These are phyloP conservation scores for pig (Sus scrofa) DNA, from an alignment of 2,113 vertebrate genomes.

Conservation along the genomic window T2T-Sscrofa CM000816.6:62106501-62107000, in stretches of 20 bases:
- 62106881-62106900: background rate
- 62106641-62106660: background rate
- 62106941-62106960: background rate
- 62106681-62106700: background rate
- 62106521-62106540: constrained; percentile 6
- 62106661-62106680: background rate
- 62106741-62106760: background rate
- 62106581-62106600: background rate
- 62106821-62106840: background rate
- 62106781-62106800: background rate
- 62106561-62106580: background rate
- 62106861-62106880: background rate
- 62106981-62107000: background rate
- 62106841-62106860: background rate
- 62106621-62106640: background rate
- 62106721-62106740: background rate
- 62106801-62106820: background rate
- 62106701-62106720: background rate
- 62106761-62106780: background rate
- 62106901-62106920: background rate
- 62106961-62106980: background rate
- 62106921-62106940: background rate
- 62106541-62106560: background rate
- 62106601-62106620: background rate
- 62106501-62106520: constrained; percentile 23